A percentile compares a stretch with the other conserved stretches of the same genome.
These are phyloP conservation scores for Epirrhoe alternata DNA, from an alignment of 2,888 invertebrate genomes.

Conservation along the genomic window DNA sequence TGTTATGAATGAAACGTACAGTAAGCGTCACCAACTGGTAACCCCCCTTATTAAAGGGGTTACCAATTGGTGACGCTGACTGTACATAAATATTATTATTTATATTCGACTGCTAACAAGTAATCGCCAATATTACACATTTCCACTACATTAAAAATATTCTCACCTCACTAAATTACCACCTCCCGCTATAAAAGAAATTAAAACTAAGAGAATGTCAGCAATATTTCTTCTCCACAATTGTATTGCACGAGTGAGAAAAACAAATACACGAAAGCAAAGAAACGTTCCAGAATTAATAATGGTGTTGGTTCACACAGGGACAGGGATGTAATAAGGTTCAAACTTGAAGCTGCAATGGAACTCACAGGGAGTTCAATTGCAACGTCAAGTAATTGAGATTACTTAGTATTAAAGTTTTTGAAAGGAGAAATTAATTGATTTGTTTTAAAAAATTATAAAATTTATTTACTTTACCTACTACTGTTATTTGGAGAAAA, in stretches of 20 bases:
- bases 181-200: constrained; percentile 14
- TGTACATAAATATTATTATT: too few relatives aligned
- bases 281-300: constrained; percentile 45
- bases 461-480: too few relatives aligned
- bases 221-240: constrained; percentile 40
- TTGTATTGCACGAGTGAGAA: constrained; percentile 38
- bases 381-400: not conserved
- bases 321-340: constrained; percentile 10
- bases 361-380: not conserved
- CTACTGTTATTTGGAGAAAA: too few relatives aligned
- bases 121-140: too few relatives aligned
- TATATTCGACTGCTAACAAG: too few relatives aligned
- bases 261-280: constrained; percentile 43
- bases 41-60: too few relatives aligned
- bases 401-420: too few relatives aligned
- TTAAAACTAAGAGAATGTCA: constrained; percentile 22
- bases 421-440: too few relatives aligned
- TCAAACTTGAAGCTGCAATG: not conserved
- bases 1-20: too few relatives aligned
- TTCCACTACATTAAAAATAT: not conserved
- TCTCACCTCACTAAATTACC: not conserved
- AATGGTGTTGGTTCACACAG: constrained; percentile 40
- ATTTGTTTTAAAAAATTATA: too few relatives aligned
- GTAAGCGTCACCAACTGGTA: too few relatives aligned
- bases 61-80: too few relatives aligned